Percentiles rank a stretch among this genome's conserved stretches.
Conservation (phyloP, 2,797 vertebrate genomes). For the Morus bassanus region DNA sequence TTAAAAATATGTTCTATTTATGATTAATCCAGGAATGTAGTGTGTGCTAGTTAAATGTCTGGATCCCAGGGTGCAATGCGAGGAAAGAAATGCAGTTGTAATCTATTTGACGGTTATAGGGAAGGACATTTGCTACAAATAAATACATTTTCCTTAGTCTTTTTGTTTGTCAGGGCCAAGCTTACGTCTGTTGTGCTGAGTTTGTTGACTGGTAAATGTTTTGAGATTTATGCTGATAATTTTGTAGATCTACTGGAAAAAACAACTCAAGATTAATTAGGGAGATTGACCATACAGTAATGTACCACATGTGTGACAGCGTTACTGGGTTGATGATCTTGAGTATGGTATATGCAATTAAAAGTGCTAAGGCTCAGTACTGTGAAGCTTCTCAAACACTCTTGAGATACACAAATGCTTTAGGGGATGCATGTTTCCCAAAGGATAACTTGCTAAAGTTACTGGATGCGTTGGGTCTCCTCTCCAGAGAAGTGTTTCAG, state of each 20-base stretch:
- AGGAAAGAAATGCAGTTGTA: conserved; percentile 19
- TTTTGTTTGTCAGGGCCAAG: conserved; percentile 57
- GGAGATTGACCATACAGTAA: conserved; percentile 62
- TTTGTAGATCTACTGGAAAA: conserved; percentile 54
- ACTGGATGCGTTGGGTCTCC: neutral
- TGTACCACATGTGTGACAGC: neutral
- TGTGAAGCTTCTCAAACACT: conserved; percentile 41
- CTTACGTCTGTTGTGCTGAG: conserved; percentile 48
- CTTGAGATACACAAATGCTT: neutral
- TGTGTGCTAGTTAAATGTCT: conserved; percentile 62
- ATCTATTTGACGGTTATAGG: conserved; percentile 45
- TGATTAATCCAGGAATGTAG: conserved; percentile 58
- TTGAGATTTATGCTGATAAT: conserved; percentile 42
- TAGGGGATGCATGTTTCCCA: conserved; percentile 41
- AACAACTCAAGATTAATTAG: conserved; percentile 65
- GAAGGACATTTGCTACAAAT: conserved; percentile 59
- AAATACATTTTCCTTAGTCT: conserved; percentile 55
- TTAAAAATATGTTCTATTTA: conserved; percentile 68
- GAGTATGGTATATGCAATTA: conserved; percentile 35
- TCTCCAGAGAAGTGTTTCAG: neutral
- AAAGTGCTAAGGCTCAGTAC: conserved; percentile 38
- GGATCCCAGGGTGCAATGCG: conserved; percentile 54
- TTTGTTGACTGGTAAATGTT: conserved; percentile 60
- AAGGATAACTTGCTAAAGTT: conserved; percentile 48
- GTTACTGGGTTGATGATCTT: conserved; percentile 2